These are phyloP conservation scores for Microcebus murinus DNA, from an alignment of 2,113 vertebrate species.

Conservation along the genomic window DNA sequence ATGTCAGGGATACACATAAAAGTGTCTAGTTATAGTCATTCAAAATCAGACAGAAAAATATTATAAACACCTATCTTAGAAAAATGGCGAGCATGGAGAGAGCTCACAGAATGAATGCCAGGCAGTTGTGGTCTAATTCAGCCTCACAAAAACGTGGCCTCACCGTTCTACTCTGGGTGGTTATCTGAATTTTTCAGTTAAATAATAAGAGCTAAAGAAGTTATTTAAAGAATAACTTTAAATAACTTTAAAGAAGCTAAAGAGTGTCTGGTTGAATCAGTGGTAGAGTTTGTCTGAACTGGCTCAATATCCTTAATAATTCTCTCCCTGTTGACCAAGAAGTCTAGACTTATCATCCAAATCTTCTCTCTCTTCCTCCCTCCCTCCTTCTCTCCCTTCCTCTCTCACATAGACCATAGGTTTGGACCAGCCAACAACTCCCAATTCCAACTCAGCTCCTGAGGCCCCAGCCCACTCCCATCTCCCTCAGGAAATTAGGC, in stretches of 20 bases:
- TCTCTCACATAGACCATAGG: neutral
- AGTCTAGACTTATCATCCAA: neutral
- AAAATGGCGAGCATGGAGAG: neutral
- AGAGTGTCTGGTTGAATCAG: too few relatives aligned
- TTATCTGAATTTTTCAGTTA: neutral
- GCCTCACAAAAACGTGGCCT: neutral
- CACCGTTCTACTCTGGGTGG: neutral
- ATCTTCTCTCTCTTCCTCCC: neutral
- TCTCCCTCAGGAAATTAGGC: neutral
- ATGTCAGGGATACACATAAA: neutral
- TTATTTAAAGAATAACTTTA: neutral
- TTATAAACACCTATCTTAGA: neutral
- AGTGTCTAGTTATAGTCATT: neutral
- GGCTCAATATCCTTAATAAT: neutral
- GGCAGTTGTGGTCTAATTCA: neutral
- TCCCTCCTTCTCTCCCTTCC: neutral
- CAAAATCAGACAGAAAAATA: constrained; percentile 17
- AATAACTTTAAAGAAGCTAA: too few relatives aligned
- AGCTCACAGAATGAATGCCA: neutral
- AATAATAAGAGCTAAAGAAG: neutral
- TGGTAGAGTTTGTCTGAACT: neutral
- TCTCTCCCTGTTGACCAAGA: neutral
- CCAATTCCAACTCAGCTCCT: neutral
- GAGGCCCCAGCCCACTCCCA: neutral
- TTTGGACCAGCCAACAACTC: neutral